Conservation (phyloP, 1,140 invertebrate species). For the Drosophila hydei region DNA sequence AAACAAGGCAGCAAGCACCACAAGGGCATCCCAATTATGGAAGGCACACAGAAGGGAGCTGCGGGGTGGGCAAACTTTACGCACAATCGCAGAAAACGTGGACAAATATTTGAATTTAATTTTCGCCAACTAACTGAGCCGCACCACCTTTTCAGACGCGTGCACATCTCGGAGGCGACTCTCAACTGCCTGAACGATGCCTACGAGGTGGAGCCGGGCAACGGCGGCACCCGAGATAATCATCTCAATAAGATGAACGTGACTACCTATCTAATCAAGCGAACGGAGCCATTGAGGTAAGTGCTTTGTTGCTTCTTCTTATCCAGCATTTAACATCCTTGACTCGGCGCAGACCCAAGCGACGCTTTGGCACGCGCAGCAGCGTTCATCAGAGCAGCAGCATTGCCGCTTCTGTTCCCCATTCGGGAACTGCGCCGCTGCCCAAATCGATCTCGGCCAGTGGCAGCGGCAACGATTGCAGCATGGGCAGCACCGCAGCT, state of each 20-base stretch:
- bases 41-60: conserved; percentile 33
- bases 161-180: conserved; percentile 95
- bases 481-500: conserved; percentile 31
- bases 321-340: conserved; percentile 2
- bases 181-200: conserved; percentile 92
- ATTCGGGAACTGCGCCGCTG: conserved; percentile 23
- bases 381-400: conserved; percentile 18
- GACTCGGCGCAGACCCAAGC: conserved; percentile 62
- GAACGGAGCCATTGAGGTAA: conserved; percentile 89
- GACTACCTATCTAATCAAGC: conserved; percentile 96
- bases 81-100: conserved; percentile 69
- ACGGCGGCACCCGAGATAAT: conserved; percentile 92
- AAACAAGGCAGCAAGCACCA: conserved; percentile 29
- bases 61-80: conserved; percentile 44
- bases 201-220: conserved; percentile 96
- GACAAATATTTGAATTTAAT: conserved; percentile 82
- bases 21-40: conserved; percentile 65
- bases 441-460: conserved; percentile 75
- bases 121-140: conserved; percentile 61
- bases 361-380: conserved; percentile 79
- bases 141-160: conserved; percentile 86
- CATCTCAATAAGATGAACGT: conserved; percentile 95
- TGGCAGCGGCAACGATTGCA: conserved; percentile 60
- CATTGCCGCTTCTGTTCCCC: not conserved
- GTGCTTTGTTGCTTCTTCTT: not conserved